These are phyloP conservation scores for Diadegma fenestrale DNA, from an alignment of 2,888 invertebrate species.

Conservation along the genomic window DNA sequence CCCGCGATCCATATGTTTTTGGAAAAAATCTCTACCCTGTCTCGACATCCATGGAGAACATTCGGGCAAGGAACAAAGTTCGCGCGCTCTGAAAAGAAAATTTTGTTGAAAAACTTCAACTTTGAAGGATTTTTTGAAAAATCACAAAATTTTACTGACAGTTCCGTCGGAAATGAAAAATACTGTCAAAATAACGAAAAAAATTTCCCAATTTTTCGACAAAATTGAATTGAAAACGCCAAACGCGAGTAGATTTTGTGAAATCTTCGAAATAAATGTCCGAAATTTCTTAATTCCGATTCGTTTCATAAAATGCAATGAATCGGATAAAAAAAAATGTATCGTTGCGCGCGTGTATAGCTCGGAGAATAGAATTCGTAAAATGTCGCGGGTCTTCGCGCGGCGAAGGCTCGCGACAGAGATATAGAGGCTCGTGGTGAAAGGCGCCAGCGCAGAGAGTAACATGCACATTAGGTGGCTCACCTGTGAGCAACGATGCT, in stretches of 20 bases:
- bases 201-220: too few relatives aligned
- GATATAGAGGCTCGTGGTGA: conserved; percentile 51
- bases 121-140: too few relatives aligned
- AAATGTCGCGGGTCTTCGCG: conserved; percentile 36
- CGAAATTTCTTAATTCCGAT: too few relatives aligned
- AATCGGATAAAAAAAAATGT: background rate
- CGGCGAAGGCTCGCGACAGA: conserved; percentile 1
- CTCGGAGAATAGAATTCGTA: conserved; percentile 13
- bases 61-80: background rate
- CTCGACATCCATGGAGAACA: background rate
- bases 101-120: background rate
- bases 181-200: too few relatives aligned
- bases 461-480: conserved; percentile 59
- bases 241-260: too few relatives aligned
- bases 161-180: too few relatives aligned
- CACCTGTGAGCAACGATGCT: conserved; percentile 56
- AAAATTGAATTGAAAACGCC: too few relatives aligned
- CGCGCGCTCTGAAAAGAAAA: background rate
- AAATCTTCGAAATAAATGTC: too few relatives aligned
- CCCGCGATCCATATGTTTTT: conserved; percentile 30
- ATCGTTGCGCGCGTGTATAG: background rate
- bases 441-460: conserved; percentile 57
- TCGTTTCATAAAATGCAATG: too few relatives aligned
- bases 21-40: background rate
- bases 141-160: too few relatives aligned